Evolutionary conservation across 2,113 vertebrate genomes (phyloP).

Genomic region (Malurus cyaneus): DNA sequence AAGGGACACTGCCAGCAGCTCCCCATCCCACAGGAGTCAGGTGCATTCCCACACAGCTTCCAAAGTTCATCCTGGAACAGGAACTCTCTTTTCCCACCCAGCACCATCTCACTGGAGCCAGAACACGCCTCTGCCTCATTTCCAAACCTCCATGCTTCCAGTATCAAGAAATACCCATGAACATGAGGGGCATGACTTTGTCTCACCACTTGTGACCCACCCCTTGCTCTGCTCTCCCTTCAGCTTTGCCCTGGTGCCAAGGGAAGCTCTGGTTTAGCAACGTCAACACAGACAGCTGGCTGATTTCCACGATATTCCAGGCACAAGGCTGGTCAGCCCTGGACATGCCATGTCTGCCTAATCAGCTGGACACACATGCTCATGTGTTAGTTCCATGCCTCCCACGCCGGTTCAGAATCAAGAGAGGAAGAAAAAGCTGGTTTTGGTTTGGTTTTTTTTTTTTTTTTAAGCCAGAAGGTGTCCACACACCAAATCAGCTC

Average conservation of each 20-base stretch:
- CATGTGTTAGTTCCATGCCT: background rate
- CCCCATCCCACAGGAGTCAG: background rate
- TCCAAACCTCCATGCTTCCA: background rate
- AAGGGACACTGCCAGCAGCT: background rate
- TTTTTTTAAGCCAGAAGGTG: background rate
- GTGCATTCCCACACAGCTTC: background rate
- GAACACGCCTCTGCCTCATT: accelerated
- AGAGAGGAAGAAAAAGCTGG: background rate
- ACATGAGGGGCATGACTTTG: background rate
- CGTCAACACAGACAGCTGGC: conserved; percentile 65
- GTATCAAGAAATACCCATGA: background rate
- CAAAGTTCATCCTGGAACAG: background rate
- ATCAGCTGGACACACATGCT: conserved; percentile 14
- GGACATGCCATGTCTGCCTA: conserved; percentile 45
- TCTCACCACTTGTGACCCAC: background rate
- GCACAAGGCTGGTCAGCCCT: conserved; percentile 21
- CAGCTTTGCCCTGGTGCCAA: background rate
- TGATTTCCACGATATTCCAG: conserved; percentile 25
- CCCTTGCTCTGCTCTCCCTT: background rate
- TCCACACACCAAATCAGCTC: background rate
- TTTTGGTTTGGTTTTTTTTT: background rate
- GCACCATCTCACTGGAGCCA: background rate
- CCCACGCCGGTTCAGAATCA: background rate
- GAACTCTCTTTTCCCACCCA: background rate
- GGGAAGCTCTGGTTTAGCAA: conserved; percentile 33